A percentile compares a stretch with the other conserved stretches of the same genome.
Evolutionary conservation across 2,888 invertebrate genomes (phyloP).

Genomic region (Thumatha senex): DNA sequence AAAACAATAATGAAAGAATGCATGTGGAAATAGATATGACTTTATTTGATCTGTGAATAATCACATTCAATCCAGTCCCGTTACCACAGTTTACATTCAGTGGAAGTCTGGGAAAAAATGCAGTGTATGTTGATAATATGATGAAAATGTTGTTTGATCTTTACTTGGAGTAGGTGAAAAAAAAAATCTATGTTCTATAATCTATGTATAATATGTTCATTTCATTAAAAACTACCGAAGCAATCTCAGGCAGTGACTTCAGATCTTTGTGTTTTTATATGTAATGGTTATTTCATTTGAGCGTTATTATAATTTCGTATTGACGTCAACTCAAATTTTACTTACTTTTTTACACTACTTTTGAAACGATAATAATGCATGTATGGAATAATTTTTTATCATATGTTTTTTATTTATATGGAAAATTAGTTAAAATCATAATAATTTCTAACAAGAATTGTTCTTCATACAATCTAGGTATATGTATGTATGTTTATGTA

Average conservation of each 20-base stretch:
- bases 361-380: not conserved
- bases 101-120: too few species aligned
- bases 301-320: conserved; percentile 5
- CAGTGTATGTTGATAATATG: too few species aligned
- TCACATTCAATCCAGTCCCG: too few species aligned
- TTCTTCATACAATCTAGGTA: too few species aligned
- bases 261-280: conserved; percentile 12
- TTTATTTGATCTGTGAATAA: too few species aligned
- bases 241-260: not conserved
- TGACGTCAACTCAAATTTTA: conserved; percentile 28
- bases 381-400: conserved; percentile 14
- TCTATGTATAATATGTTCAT: conserved; percentile 3
- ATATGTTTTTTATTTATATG: not conserved
- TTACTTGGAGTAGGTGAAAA: too few species aligned
- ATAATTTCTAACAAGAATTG: too few species aligned
- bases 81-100: too few species aligned
- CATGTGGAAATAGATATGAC: conserved; percentile 23
- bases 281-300: conserved; percentile 29
- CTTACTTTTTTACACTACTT: conserved; percentile 5
- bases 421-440: not conserved
- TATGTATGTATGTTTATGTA: too few species aligned
- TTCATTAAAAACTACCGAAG: not conserved
- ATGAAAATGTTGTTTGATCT: too few species aligned
- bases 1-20: conserved; percentile 15
- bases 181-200: too few species aligned